Evolutionary conservation across 1,140 invertebrate species (phyloP).

Genomic region (Alviniconcha marisindica): DNA sequence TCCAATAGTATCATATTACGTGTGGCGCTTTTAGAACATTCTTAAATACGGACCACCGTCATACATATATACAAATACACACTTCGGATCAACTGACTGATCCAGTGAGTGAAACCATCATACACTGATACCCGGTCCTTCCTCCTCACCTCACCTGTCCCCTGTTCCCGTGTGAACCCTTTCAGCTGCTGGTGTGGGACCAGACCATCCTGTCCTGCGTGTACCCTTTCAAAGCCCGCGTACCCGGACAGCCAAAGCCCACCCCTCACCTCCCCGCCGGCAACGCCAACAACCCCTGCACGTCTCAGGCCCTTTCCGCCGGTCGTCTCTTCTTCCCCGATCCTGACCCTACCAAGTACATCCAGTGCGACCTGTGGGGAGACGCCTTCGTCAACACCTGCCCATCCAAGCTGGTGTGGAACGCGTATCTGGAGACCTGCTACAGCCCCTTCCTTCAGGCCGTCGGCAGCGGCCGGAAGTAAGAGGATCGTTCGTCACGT

Average conservation of each 20-base stretch:
- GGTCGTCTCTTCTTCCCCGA: slow-evolving; percentile 53
- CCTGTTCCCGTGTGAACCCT: no score
- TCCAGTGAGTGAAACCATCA: no score
- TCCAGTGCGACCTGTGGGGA: slow-evolving; percentile 53
- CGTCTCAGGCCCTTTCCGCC: slow-evolving; percentile 41
- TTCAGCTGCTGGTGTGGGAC: slow-evolving; percentile 26
- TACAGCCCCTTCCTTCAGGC: slow-evolving; percentile 39
- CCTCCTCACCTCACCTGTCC: no score
- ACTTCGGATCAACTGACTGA: no score
- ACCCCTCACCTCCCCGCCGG: neutral
- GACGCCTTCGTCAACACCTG: slow-evolving; percentile 47
- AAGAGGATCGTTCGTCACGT: no score
- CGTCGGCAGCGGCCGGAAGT: slow-evolving; percentile 24
- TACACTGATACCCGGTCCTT: no score
- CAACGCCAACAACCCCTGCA: neutral
- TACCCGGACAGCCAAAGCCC: neutral
- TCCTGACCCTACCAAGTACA: slow-evolving; percentile 45
- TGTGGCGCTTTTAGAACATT: no score
- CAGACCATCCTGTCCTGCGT: slow-evolving; percentile 32
- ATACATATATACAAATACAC: no score
- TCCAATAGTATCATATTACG: no score
- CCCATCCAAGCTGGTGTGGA: slow-evolving; percentile 54
- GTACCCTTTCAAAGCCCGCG: neutral
- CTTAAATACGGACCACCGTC: no score
- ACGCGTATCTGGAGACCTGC: slow-evolving; percentile 50